Evolutionary conservation across 1,140 invertebrate genomes (phyloP).

Genomic region (Aradophagus sp.): DNA sequence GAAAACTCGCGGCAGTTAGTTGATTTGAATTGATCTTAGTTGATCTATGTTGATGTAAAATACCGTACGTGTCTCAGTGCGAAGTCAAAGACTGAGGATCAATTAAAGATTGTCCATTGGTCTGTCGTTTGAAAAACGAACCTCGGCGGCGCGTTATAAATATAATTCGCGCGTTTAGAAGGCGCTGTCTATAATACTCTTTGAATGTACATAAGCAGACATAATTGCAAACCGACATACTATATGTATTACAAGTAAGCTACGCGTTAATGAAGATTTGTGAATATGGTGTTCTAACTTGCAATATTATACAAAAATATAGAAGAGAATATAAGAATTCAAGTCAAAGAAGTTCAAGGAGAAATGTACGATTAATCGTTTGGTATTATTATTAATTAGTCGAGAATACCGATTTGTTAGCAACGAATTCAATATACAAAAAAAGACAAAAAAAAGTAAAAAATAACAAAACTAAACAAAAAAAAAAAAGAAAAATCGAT

Average conservation of each 20-base stretch:
- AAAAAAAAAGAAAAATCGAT: slow-evolving; percentile 34
- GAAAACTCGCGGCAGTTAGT: no score
- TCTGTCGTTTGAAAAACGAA: not conserved
- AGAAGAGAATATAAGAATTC: slow-evolving; percentile 48
- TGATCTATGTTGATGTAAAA: no score
- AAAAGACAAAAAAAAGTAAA: no score
- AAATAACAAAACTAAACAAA: no score
- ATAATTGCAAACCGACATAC: slow-evolving; percentile 38
- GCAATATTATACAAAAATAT: slow-evolving; percentile 43
- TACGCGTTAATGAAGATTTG: slow-evolving; percentile 41
- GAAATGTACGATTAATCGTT: slow-evolving; percentile 50
- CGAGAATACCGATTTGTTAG: slow-evolving; percentile 52
- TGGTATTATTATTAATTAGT: slow-evolving; percentile 49
- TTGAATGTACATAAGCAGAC: slow-evolving; percentile 51
- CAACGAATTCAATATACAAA: slow-evolving; percentile 23
- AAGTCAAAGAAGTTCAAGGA: slow-evolving; percentile 37
- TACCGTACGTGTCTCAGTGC: no score
- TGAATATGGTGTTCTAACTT: slow-evolving; percentile 52
- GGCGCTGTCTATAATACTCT: slow-evolving; percentile 52
- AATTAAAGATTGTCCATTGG: slow-evolving; percentile 2
- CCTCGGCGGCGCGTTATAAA: slow-evolving; percentile 26
- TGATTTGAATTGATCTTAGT: no score
- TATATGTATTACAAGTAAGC: slow-evolving; percentile 38
- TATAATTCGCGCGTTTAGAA: slow-evolving; percentile 34
- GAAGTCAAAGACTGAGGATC: no score